A percentile compares a stretch with the other conserved stretches of the same genome.
Conservation (phyloP, 2,797 vertebrate species). For the Neoniphon sammara region DNA sequence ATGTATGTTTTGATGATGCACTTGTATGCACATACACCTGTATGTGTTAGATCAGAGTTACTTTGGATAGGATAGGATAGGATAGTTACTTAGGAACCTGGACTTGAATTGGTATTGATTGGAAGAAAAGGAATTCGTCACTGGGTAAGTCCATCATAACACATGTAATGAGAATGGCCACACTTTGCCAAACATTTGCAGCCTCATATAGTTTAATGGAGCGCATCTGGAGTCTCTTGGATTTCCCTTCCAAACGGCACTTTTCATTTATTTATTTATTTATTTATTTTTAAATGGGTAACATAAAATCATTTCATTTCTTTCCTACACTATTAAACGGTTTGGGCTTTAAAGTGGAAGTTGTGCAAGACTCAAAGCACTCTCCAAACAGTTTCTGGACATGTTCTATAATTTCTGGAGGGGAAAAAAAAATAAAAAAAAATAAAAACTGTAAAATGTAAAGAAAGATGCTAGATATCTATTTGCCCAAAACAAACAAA, state of each 20-base stretch:
- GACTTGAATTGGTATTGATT: too few species aligned
- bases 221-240: not conserved
- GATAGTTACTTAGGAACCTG: too few species aligned
- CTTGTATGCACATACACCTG: not conserved
- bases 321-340: not conserved
- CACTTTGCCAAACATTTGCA: not conserved
- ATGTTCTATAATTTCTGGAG: not conserved
- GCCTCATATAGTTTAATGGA: not conserved
- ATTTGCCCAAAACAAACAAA: too few species aligned
- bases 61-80: too few species aligned
- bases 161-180: too few species aligned
- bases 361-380: not conserved
- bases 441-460: not conserved
- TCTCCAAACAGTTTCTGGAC: not conserved
- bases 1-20: not conserved
- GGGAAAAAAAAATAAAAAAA: too few species aligned
- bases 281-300: too few species aligned
- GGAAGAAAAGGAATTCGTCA: too few species aligned
- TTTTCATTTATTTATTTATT: not conserved
- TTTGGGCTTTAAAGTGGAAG: not conserved
- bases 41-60: too few species aligned
- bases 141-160: too few species aligned
- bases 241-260: not conserved
- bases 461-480: not conserved
- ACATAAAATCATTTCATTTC: not conserved